Evolutionary conservation across 2,888 invertebrate genomes (phyloP).

Genomic region (Crioceris asparagi): DNA sequence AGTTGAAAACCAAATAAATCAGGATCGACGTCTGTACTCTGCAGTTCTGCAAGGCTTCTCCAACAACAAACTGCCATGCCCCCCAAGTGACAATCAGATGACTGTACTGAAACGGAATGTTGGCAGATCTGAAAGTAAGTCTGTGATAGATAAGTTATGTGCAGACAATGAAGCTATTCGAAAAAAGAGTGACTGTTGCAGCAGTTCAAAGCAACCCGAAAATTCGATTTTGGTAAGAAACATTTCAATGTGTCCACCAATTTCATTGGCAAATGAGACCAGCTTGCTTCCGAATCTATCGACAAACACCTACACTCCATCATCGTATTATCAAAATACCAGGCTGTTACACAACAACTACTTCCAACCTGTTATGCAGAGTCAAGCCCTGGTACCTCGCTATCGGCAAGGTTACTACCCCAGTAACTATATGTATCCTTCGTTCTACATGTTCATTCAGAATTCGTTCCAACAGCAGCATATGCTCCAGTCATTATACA

Average conservation of each 20-base stretch:
- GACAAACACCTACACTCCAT: too few species aligned
- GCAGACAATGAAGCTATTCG: constrained; percentile 10
- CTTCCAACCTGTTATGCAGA: too few species aligned
- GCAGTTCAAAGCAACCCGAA: too few species aligned
- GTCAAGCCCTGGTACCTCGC: constrained; percentile 7
- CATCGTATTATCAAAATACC: constrained; percentile 7
- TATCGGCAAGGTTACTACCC: constrained; percentile 12
- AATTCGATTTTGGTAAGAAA: too few species aligned
- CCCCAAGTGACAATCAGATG: constrained; percentile 14
- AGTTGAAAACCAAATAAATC: too few species aligned
- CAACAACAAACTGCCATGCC: constrained; percentile 14
- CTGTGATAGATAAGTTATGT: constrained; percentile 11
- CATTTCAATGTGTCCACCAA: too few species aligned
- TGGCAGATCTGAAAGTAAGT: constrained; percentile 8
- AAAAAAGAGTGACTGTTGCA: constrained; percentile 10
- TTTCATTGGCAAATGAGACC: too few species aligned
- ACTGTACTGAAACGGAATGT: constrained; percentile 15
- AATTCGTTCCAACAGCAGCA: constrained; percentile 16
- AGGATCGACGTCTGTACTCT: constrained; percentile 30
- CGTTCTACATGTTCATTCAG: constrained; percentile 16
- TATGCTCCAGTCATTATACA: constrained; percentile 14
- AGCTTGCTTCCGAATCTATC: too few species aligned
- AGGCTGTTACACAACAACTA: constrained; percentile 13
- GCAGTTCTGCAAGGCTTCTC: constrained; percentile 34
- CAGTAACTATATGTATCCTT: constrained; percentile 14